Percentiles rank a stretch among this genome's conserved stretches.
Evolutionary conservation across 1,140 invertebrate genomes (phyloP).

Genomic region (Nebria ingens): DNA sequence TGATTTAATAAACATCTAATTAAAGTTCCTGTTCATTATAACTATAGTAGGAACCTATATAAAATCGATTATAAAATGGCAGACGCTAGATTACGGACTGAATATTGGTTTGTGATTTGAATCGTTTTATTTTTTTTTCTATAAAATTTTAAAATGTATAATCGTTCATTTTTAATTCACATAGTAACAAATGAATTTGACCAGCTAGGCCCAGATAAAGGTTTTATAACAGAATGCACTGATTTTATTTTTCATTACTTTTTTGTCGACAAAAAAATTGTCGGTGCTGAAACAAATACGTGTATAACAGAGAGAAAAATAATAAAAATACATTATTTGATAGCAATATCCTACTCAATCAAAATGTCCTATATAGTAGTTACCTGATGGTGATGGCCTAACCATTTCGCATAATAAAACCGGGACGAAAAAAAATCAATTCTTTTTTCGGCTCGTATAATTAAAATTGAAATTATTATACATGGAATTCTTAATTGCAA

Average conservation of each 20-base stretch:
- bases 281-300: background rate
- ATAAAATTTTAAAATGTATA: conserved; percentile 1
- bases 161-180: conserved; percentile 8
- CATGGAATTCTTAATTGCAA: conserved; percentile 9
- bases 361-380: background rate
- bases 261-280: too few species aligned
- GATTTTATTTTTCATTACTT: background rate
- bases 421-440: conserved; percentile 1
- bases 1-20: too few species aligned
- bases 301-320: background rate
- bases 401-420: conserved; percentile 3
- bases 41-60: too few species aligned
- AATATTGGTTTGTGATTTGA: conserved; percentile 4
- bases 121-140: background rate
- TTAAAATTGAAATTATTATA: conserved; percentile 7
- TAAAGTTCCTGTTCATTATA: too few species aligned
- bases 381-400: conserved; percentile 2
- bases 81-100: conserved; percentile 5
- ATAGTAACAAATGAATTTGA: background rate
- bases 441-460: conserved; percentile 5
- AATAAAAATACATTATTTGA: conserved; percentile 9
- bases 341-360: conserved; percentile 1
- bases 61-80: too few species aligned
- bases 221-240: background rate
- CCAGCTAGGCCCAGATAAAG: background rate